Conservation (phyloP, 2,797 vertebrate species). For the Silurus aristotelis region DNA sequence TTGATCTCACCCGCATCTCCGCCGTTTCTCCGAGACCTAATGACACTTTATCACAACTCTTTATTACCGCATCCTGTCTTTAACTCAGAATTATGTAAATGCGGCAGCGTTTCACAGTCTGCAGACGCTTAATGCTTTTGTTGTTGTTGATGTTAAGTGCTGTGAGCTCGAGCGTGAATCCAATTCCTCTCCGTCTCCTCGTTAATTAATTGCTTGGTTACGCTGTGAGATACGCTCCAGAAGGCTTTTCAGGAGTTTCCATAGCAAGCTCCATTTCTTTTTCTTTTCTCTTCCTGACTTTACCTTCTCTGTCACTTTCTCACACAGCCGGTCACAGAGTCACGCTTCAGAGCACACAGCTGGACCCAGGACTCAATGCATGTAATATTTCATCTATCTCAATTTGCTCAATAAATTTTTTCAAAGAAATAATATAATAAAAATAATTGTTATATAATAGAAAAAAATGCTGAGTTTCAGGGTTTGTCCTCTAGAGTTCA, state of each 20-base stretch:
- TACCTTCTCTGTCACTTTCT: slow-evolving; percentile 19
- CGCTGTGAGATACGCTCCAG: slow-evolving; percentile 66
- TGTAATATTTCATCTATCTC: slow-evolving; percentile 25
- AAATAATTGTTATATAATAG: background rate
- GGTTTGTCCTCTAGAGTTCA: slow-evolving; percentile 38
- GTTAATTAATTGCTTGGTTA: slow-evolving; percentile 79
- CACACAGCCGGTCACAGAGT: slow-evolving; percentile 37
- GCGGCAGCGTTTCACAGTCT: slow-evolving; percentile 59
- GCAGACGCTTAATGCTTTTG: slow-evolving; percentile 70
- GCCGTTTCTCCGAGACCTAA: slow-evolving; percentile 53
- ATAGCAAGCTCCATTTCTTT: slow-evolving; percentile 20
- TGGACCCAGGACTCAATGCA: slow-evolving; percentile 1
- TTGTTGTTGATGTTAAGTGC: slow-evolving; percentile 45
- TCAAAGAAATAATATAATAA: background rate
- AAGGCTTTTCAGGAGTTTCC: slow-evolving; percentile 46
- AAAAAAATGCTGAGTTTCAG: slow-evolving; percentile 53
- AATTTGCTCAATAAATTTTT: slow-evolving; percentile 26
- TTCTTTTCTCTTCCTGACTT: slow-evolving; percentile 22
- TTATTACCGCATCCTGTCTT: slow-evolving; percentile 68
- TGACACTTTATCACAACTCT: slow-evolving; percentile 78
- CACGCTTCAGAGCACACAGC: background rate
- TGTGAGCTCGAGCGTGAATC: slow-evolving; percentile 71
- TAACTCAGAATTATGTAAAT: slow-evolving; percentile 76
- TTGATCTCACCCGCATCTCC: slow-evolving; percentile 66
- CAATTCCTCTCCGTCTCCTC: slow-evolving; percentile 71